Base-by-base conservation (phyloP, 2,888 invertebrate species). In the Tinea semifulvella region DNA sequence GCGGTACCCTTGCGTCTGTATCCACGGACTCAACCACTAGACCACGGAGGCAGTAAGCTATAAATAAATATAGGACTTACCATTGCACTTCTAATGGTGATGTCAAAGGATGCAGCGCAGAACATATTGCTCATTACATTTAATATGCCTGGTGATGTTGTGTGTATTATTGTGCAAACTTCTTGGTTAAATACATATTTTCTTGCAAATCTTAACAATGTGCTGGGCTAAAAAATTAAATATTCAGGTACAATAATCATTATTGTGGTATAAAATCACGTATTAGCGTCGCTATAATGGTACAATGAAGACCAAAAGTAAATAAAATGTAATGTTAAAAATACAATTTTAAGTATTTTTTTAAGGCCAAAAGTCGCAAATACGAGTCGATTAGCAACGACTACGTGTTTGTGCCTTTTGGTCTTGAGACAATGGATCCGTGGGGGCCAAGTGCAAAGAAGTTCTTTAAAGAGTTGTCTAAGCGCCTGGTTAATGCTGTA, bases 81-180 rank as follows among this genome's bases (percentile, higher is more conserved):
- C 17, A 0, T 1, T 44, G 70, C 70, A 10, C 67, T 65, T 5
- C 57, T 47, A 28, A 68, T 53, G 0, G 57, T 7, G 6, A 61
- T 57, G 44, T 68, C 56, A 16, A 53, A 58, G 0, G 69, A 61
- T 3, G 57, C 57, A 7, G 72, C 68, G 44, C 72, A 72, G 1
- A 71, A 26, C 64, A 66, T 68, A 1, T 55, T 48, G 0, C 56
- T 49, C 10, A 59, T 50, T 13, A 72, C 53, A 38, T 69, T 69
- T 1, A 56, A 46, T 0, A 22, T 8, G 1, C 22, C 43, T 0
- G 46, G 1, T 0, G 45, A 8, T 0, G 18, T n/a, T 40, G 58
- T 64, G 49, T 56, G 64, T 2, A 63, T 20, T 0, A 6, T 6
- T 0, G 53, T 52, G 47, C 72, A 72, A 0, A 58, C 26, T 1